Conservation (phyloP, 2,888 invertebrate species). For the Eudemis profundana region DNA sequence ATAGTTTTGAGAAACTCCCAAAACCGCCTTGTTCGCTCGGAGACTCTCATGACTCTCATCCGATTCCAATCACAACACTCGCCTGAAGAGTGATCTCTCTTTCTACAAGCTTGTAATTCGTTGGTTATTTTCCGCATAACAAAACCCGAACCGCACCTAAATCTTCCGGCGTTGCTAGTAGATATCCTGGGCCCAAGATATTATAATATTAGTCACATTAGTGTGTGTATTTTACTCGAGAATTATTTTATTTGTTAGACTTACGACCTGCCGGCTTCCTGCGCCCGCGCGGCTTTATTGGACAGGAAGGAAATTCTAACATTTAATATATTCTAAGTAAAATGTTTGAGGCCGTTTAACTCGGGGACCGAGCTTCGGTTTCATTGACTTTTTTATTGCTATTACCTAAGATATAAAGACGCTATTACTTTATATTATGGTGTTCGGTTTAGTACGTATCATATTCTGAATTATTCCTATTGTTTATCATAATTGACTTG, state of each 20-base stretch:
- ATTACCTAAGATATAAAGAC: constrained; percentile 40
- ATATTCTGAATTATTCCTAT: constrained; percentile 27
- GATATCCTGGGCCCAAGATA: constrained; percentile 80
- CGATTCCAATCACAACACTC: too few species aligned
- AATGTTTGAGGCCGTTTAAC: constrained; percentile 64
- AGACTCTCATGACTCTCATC: too few species aligned
- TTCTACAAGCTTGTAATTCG: constrained; percentile 14
- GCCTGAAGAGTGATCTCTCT: too few species aligned
- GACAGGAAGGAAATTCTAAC: constrained; percentile 84
- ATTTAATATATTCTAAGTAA: constrained; percentile 77
- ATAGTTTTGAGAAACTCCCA: too few species aligned
- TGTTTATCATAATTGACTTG: constrained; percentile 16
- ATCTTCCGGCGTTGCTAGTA: constrained; percentile 80
- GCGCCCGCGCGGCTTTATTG: constrained; percentile 78
- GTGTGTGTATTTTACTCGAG: constrained; percentile 79
- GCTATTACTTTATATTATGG: constrained; percentile 38
- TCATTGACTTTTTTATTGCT: constrained; percentile 43
- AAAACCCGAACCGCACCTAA: constrained; percentile 69
- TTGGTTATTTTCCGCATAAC: constrained; percentile 58
- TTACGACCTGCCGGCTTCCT: constrained; percentile 78
- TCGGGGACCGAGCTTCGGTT: constrained; percentile 59
- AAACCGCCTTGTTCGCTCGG: too few species aligned
- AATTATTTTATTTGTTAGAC: constrained; percentile 84
- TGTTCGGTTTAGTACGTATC: constrained; percentile 25
- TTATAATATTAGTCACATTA: constrained; percentile 85